Conservation (phyloP, 2,797 vertebrate species). For the Lacerta viridis region DNA sequence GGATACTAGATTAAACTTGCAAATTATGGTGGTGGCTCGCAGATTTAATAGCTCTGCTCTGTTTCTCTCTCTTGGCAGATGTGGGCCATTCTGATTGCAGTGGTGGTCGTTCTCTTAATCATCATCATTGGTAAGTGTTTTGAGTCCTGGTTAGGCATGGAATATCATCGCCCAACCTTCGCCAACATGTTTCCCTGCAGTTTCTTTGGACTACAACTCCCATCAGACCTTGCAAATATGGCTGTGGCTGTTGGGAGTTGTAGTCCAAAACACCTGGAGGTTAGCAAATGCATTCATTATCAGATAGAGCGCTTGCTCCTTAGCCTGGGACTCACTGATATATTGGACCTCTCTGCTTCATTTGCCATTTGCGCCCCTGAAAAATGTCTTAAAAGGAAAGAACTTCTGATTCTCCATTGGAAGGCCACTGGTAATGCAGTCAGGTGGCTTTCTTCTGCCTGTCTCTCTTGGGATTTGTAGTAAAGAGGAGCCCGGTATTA, state of each 20-base stretch:
- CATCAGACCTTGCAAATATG: too few species aligned
- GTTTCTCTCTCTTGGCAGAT: slow-evolving; percentile 75
- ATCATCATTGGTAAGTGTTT: slow-evolving; percentile 84
- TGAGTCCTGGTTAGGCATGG: not conserved
- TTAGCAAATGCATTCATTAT: too few species aligned
- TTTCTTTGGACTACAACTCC: too few species aligned
- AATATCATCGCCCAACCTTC: not conserved
- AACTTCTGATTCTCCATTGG: not conserved
- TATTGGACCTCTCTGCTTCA: not conserved
- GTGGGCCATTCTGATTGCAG: slow-evolving; percentile 83
- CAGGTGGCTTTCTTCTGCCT: not conserved
- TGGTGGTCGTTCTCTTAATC: slow-evolving; percentile 80
- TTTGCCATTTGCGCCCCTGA: not conserved
- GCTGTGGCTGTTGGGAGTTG: too few species aligned
- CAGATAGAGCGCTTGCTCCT: too few species aligned
- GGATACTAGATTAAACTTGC: not conserved
- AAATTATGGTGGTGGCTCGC: not conserved
- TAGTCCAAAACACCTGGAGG: too few species aligned
- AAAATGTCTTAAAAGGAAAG: too few species aligned
- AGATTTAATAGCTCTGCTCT: not conserved
- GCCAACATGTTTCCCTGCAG: too few species aligned
- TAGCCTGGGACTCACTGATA: not conserved
- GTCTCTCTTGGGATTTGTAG: not conserved
- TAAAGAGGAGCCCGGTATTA: not conserved
- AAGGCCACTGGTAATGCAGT: not conserved